Conservation (phyloP, 2,888 invertebrate genomes). For the Dinocampus coccinellae region DNA sequence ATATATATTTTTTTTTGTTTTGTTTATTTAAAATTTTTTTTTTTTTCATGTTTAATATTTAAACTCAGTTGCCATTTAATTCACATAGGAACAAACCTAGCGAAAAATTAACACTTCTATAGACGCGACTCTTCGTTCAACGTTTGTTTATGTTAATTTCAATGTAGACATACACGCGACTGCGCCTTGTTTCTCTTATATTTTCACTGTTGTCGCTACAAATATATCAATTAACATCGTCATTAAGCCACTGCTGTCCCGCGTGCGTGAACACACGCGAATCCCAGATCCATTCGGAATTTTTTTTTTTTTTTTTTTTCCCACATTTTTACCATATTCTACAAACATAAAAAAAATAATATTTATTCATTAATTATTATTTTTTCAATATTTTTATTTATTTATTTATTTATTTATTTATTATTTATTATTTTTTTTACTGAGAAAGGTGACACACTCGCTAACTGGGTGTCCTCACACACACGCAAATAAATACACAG, state of each 20-base stretch:
- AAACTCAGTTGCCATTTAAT: neutral
- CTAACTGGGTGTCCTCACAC: slow-evolving; percentile 8
- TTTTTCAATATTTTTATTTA: neutral
- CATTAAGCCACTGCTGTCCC: slow-evolving; percentile 55
- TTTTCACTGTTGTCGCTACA: slow-evolving; percentile 51
- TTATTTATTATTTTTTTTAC: neutral
- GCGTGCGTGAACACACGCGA: slow-evolving; percentile 12
- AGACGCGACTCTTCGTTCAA: slow-evolving; percentile 51
- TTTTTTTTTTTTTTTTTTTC: slow-evolving; percentile 11
- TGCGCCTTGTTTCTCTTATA: slow-evolving; percentile 23
- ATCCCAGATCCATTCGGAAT: slow-evolving; percentile 26
- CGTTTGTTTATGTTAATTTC: slow-evolving; percentile 67
- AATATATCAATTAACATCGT: slow-evolving; percentile 69
- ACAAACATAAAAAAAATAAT: neutral
- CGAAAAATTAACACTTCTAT: slow-evolving; percentile 65
- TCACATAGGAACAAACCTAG: slow-evolving; percentile 42
- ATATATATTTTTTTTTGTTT: neutral
- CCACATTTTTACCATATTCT: slow-evolving; percentile 5
- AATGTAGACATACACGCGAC: slow-evolving; percentile 44
- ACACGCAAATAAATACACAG: neutral
- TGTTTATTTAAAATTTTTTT: slow-evolving; percentile 6
- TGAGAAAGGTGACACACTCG: neutral
- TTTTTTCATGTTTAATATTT: neutral
- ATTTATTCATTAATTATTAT: neutral
- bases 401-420: neutral